A percentile compares a stretch with the other conserved stretches of the same genome.
These are phyloP conservation scores for Edolisoma coerulescens DNA, from an alignment of 2,113 vertebrate species.

Conservation along the genomic window DNA sequence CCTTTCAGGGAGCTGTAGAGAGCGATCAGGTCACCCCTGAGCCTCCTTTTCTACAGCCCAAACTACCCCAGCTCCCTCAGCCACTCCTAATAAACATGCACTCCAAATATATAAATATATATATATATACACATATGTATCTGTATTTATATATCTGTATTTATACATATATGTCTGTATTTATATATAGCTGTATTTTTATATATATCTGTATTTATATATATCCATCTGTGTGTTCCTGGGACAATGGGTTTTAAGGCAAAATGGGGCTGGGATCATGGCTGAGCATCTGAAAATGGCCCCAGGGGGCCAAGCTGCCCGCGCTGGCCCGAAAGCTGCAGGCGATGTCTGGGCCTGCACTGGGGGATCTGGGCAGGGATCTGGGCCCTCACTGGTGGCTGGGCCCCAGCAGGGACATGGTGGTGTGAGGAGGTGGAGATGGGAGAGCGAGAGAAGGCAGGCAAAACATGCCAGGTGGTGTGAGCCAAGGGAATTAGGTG, in stretches of 20 bases:
- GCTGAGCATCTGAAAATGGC: accelerated
- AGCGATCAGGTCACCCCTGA: background rate
- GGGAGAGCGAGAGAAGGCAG: background rate
- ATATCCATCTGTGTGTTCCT: background rate
- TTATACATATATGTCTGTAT: background rate
- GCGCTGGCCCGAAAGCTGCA: accelerated
- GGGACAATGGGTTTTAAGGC: background rate
- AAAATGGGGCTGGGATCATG: background rate
- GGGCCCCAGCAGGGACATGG: accelerated
- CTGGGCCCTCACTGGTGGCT: background rate
- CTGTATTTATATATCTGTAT: background rate
- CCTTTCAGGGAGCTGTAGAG: too few species aligned
- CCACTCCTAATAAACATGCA: background rate
- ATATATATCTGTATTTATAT: background rate
- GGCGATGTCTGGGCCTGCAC: background rate
- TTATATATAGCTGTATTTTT: background rate
- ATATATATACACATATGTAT: too few species aligned
- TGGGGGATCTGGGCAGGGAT: background rate
- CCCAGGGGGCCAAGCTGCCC: accelerated
- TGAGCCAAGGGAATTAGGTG: background rate
- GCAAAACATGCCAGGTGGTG: too few species aligned
- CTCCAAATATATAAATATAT: background rate
- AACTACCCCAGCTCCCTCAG: background rate
- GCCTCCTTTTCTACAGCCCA: background rate
- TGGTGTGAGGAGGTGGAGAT: accelerated